Evolutionary conservation across 2,797 vertebrate species (phyloP).

Genomic region (Erpetoichthys calabaricus): DNA sequence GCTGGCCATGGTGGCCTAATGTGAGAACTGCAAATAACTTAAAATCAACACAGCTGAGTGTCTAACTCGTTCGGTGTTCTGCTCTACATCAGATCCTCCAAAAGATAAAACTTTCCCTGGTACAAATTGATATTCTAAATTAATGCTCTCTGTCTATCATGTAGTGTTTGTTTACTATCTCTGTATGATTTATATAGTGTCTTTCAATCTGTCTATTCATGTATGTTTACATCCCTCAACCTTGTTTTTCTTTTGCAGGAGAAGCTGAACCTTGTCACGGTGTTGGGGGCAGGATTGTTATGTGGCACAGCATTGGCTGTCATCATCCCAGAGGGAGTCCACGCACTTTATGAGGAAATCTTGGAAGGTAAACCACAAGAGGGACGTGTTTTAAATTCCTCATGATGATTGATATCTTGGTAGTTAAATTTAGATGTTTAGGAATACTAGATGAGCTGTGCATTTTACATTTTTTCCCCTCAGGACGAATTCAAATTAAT

Average conservation of each 20-base stretch:
- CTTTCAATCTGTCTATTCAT: too few relatives aligned
- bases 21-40: too few relatives aligned
- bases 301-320: constrained; percentile 94
- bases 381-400: constrained; percentile 3
- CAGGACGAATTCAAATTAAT: background rate
- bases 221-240: too few relatives aligned
- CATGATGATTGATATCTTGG: background rate
- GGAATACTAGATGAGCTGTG: background rate
- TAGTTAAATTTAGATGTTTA: background rate
- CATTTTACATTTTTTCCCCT: background rate
- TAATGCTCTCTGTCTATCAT: too few relatives aligned
- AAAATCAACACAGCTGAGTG: too few relatives aligned
- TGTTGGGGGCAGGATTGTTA: constrained; percentile 86
- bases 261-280: constrained; percentile 83
- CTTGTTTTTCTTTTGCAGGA: constrained; percentile 52
- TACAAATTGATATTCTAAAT: too few relatives aligned
- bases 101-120: too few relatives aligned
- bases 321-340: constrained; percentile 94
- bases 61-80: too few relatives aligned
- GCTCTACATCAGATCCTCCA: too few relatives aligned
- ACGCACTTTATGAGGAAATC: constrained; percentile 90
- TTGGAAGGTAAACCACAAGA: constrained; percentile 71
- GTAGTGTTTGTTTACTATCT: too few relatives aligned
- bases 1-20: too few relatives aligned
- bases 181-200: too few relatives aligned